Evolutionary conservation across 2,888 invertebrate species (phyloP), one percentile per base, ranked within the genome.

Genomic region (Yponomeuta plumbellus): DNA sequence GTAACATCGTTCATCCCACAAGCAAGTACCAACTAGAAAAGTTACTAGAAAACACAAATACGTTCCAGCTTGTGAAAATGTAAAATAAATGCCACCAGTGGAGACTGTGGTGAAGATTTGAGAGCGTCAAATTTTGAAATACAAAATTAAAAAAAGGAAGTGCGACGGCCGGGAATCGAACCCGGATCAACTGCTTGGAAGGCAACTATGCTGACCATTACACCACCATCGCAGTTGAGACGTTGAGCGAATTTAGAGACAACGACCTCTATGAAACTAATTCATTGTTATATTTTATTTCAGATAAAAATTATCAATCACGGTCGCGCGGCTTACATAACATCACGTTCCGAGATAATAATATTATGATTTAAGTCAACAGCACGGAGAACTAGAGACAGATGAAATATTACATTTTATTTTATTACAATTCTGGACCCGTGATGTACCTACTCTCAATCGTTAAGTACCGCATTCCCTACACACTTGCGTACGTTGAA

Each of bases 91-190:
- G 34, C 6, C 8, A 34, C 8, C 8, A 34, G 34, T 8, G 34
- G 8, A 34, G 34, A 34, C 8, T 34, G n/a, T n/a, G n/a, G n/a
- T n/a, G n/a, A n/a, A n/a, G n/a, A n/a, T n/a, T n/a, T n/a, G n/a
- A 34, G 10, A 4, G 5, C 26, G 26, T 5, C 5, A 4, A 26
- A 26, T 4, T 4, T 4, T 34, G 44, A 13, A 52, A 52, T 17
- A 1, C 13, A 52, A 17, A 52, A 52, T 0, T 13, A 1, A 1
- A 52, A 52, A 52, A 52, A 88, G 81, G 77, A 77, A 5, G 85
- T 91, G 91, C 90, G 91, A 89, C 87, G 91, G 91, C 91, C 91
- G 85, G 84, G 88, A 89, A 89, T 84, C 89, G 86, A 83, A 82
- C 80, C 80, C 83, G 85, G 85, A 88, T 87, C 87, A 87, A 88